Evolutionary conservation across 92 coral and sea anemone species (phyloP), one percentile per base, ranked within the genome.

Genomic region (Zoanthus sociatus): DNA sequence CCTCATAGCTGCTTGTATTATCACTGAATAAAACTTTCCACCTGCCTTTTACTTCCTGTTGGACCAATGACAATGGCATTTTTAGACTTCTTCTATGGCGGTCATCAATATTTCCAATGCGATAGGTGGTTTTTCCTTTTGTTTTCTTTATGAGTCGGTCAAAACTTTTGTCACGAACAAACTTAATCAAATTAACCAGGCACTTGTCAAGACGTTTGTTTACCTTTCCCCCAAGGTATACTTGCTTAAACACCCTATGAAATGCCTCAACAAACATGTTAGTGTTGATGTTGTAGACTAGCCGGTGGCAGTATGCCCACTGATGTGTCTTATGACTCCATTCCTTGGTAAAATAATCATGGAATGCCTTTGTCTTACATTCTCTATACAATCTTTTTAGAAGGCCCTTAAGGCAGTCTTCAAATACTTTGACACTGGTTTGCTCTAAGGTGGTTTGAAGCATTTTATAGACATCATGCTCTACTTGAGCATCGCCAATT

Each of bases 191-290:
- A 18, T 63, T 63, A 63, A 63, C 69, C 69, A 63, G 69, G 69
- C 30, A n/a, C 69, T 63, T 63, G 69, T 63, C 69, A 9, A 63
- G 69, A 21, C 31, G 26, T 21, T 26, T 69, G 73, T 69, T 69
- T 69, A 26, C 6, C 45, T 30, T 71, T 45, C 76, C 48, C n/a
- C 47, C 73, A 69, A 69, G 73, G 45, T 69, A 69, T 7, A 18
- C 4, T 31, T 46, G 15, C 17, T 69, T 69, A 42, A 26, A 69
- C 5, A 69, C 73, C 15, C 73, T 26, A 32, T 69, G 73, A 46
- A 69, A 69, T 69, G 73, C 73, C 47, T 69, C 72, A 17, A 69
- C 42, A 14, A 69, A 69, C 73, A 69, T 69, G 73, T 69, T 69
- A 12, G 73, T 69, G 45, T 69, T 69, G 42, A 26, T 69, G 73